Conservation (phyloP, 2,113 vertebrate genomes). For the Holacanthus passer region DNA sequence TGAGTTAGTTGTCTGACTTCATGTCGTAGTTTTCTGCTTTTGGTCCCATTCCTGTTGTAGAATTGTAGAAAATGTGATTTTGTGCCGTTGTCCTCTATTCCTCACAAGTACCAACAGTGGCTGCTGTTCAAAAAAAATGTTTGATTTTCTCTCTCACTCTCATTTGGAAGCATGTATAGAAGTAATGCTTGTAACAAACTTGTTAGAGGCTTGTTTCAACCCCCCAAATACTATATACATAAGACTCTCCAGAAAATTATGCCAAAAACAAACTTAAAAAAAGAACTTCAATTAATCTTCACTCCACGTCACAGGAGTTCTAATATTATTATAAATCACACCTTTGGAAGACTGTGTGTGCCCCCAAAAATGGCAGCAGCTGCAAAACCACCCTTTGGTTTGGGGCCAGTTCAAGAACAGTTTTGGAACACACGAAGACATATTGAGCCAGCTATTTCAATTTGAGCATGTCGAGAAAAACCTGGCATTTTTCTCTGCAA, state of each 20-base stretch:
- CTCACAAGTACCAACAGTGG: no score
- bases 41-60: no score
- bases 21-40: no score
- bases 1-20: no score
- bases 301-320: background rate
- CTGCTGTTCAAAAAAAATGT: no score
- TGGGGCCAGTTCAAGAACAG: conserved; percentile 27
- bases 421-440: conserved; percentile 24
- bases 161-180: no score
- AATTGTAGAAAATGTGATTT: no score
- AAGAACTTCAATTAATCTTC: background rate
- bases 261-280: background rate
- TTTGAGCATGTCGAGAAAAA: conserved; percentile 19
- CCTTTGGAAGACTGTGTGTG: background rate
- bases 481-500: conserved; percentile 36
- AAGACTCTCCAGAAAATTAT: background rate
- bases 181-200: no score
- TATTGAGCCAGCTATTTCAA: conserved; percentile 43
- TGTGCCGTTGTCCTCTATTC: no score
- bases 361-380: conserved; percentile 25
- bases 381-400: conserved; percentile 26
- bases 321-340: background rate
- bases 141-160: no score
- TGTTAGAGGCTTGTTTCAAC: no score
- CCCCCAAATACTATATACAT: no score